These are phyloP conservation scores for Microdon myrmicae DNA, from an alignment of 2,888 invertebrate species.

Conservation along the genomic window DNA sequence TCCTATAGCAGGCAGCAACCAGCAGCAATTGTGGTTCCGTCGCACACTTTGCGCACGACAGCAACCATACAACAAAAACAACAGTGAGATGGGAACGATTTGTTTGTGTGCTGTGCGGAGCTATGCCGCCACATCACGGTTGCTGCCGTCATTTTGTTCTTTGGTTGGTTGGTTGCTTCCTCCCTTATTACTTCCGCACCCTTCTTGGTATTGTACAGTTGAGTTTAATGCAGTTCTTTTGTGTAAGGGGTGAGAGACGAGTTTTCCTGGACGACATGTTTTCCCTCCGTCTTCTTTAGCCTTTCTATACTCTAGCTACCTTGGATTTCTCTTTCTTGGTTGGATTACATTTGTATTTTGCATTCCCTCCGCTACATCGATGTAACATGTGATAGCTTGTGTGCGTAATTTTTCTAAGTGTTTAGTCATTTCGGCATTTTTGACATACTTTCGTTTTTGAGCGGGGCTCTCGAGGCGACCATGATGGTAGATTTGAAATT, in stretches of 20 bases:
- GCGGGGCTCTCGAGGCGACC: too few relatives aligned
- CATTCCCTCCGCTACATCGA: neutral
- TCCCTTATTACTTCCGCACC: slow-evolving; percentile 47
- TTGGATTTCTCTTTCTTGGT: too few relatives aligned
- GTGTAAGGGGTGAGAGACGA: too few relatives aligned
- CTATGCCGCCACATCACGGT: slow-evolving; percentile 16
- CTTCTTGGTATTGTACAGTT: slow-evolving; percentile 21
- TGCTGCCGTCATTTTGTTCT: slow-evolving; percentile 49
- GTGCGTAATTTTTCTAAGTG: slow-evolving; percentile 15
- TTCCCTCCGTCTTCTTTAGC: too few relatives aligned
- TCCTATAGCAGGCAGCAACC: too few relatives aligned
- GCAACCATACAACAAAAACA: slow-evolving; percentile 27
- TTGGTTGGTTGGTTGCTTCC: slow-evolving; percentile 50
- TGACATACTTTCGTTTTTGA: slow-evolving; percentile 44
- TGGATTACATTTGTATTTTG: slow-evolving; percentile 20
- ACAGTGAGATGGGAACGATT: too few relatives aligned
- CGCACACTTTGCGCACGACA: slow-evolving; percentile 29
- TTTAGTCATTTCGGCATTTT: slow-evolving; percentile 22
- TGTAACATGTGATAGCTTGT: slow-evolving; percentile 13
- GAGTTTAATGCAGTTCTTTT: slow-evolving; percentile 38
- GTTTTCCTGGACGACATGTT: too few relatives aligned
- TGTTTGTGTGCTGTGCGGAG: slow-evolving; percentile 50
- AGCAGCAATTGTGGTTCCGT: slow-evolving; percentile 16
- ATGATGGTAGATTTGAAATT: too few relatives aligned
- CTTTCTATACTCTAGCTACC: too few relatives aligned